These are phyloP conservation scores for Drosophila colorata DNA, from an alignment of 2,888 invertebrate species.

Conservation along the genomic window DNA sequence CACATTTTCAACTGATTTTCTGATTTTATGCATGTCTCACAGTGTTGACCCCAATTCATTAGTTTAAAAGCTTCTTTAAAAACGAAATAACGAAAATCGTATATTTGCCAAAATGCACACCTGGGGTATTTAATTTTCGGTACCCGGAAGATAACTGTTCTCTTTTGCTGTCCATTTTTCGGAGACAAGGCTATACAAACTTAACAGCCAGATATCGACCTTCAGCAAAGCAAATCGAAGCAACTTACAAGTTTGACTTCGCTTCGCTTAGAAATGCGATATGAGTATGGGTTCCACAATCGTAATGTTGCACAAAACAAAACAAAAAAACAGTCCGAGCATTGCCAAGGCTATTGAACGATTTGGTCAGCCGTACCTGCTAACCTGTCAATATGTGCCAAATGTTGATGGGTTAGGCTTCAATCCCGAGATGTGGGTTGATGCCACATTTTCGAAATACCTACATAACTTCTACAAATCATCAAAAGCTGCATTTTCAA, in stretches of 20 bases:
- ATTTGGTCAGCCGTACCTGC: slow-evolving; percentile 21
- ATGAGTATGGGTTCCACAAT: not conserved
- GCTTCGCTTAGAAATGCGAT: not conserved
- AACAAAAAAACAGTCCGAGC: not conserved
- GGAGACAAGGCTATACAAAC: slow-evolving; percentile 1
- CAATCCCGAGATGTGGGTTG: slow-evolving; percentile 22
- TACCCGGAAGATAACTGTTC: slow-evolving; percentile 9
- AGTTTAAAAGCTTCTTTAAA: no score
- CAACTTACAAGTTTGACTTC: slow-evolving; percentile 2
- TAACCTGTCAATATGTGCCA: slow-evolving; percentile 24
- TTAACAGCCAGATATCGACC: not conserved
- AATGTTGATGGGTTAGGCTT: slow-evolving; percentile 18
- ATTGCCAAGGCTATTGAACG: slow-evolving; percentile 9
- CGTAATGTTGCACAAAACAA: no score
- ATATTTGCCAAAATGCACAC: not conserved
- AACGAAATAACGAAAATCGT: not conserved
- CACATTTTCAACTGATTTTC: no score
- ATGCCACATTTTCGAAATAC: slow-evolving; percentile 37
- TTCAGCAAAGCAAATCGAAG: slow-evolving; percentile 6
- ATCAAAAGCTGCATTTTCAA: slow-evolving; percentile 39
- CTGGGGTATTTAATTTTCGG: not conserved
- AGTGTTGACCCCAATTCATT: no score
- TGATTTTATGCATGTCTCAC: no score
- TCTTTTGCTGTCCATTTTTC: not conserved
- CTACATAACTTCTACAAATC: slow-evolving; percentile 20